Evolutionary conservation across 2,888 invertebrate genomes (phyloP), one percentile per base, ranked within the genome.

Genomic region (Venusia cambrica): DNA sequence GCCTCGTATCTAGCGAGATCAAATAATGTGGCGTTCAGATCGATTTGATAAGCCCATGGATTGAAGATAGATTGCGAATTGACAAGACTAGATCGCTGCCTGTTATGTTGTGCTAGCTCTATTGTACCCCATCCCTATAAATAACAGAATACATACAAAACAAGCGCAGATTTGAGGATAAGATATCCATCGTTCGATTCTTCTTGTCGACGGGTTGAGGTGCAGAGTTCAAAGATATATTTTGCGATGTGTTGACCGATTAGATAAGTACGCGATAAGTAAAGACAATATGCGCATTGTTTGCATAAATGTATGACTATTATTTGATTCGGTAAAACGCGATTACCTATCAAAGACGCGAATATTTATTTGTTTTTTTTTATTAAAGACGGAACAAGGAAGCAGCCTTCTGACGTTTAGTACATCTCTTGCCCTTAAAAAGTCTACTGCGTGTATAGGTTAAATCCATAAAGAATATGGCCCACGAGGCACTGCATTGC

Each of bases 121-220:
- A 48, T 48, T 51, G 48, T 48, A 31, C 29, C 35, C 29, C 35
- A 54, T 55, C 50, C 45, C 42, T 49, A 48, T 64, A 60, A 65
- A 54, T 67, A 59, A 63, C 53, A 43, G 42, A 52, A 50, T 47
- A 53, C 55, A 61, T 62, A 62, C 62, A 64, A 68, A 76, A 77
- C 74, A 67, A 73, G 71, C 69, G 48, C 66, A 75, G 81, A 83
- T 80, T 66, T 38, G 38, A 49, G 73, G 84, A 83, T 81, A 76
- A 84, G 79, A 84, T 83, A 66, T 49, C 51, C 64, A 68, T 67
- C 62, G 55, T 38, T 44, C 51, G 68, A 77, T 72, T 71, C 66
- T 71, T 67, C 72, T 68, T 69, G 69, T 66, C 65, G 61, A 64
- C 63, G 57, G 64, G 60, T 65, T 59, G 56, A 50, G 54, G 54